These are phyloP conservation scores for Cheilosia impressa DNA, from an alignment of 2,888 invertebrate species.

Conservation along the genomic window DNA sequence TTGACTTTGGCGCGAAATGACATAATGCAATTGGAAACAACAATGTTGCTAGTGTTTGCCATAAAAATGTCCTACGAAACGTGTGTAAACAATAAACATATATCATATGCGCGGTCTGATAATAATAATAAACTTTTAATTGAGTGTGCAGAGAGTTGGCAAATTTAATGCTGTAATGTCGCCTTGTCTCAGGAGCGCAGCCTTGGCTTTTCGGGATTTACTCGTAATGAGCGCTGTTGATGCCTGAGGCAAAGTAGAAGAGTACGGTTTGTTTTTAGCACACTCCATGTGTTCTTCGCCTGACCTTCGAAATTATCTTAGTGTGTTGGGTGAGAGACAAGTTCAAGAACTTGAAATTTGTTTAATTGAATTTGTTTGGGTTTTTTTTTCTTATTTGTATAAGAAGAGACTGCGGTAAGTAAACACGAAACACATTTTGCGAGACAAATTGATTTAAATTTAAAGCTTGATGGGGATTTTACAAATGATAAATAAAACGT, in stretches of 20 bases:
- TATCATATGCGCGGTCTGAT: background rate
- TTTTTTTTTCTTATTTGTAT: background rate
- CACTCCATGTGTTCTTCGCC: constrained; percentile 15
- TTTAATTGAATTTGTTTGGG: constrained; percentile 31
- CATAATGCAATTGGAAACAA: background rate
- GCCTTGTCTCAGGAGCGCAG: background rate
- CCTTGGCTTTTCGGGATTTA: background rate
- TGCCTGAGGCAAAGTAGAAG: background rate
- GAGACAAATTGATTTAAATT: constrained; percentile 14
- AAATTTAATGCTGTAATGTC: background rate
- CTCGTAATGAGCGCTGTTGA: background rate
- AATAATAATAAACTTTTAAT: constrained; percentile 3
- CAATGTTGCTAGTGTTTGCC: background rate
- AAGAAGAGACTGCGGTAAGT: background rate
- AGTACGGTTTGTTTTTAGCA: background rate
- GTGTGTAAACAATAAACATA: constrained; percentile 3
- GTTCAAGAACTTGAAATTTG: constrained; percentile 59
- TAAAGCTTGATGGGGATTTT: background rate
- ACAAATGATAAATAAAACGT: background rate
- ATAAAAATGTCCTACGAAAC: background rate
- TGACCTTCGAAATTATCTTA: constrained; percentile 62
- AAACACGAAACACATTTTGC: constrained; percentile 33
- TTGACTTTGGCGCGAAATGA: background rate
- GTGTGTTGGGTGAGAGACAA: constrained; percentile 43
- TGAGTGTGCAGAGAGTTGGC: constrained; percentile 2